Evolutionary conservation across 2,888 invertebrate species (phyloP), one percentile per base, ranked within the genome.

Genomic region (Gymnosoma rotundatum): DNA sequence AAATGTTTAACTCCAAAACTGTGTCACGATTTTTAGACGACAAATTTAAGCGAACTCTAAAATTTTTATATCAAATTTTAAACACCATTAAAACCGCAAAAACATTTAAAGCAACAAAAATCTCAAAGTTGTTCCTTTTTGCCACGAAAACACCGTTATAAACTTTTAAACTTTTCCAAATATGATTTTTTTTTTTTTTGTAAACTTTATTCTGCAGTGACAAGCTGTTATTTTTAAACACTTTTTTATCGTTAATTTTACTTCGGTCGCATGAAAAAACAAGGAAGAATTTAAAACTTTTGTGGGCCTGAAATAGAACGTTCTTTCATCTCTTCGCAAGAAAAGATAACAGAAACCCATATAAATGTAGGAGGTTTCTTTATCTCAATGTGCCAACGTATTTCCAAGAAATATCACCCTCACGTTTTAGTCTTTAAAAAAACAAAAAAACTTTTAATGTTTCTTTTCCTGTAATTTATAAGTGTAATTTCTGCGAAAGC

Each of bases 101-200:
- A 25, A 25, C 25, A 25, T 4, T 25, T 25, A 2, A 25, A 25
- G 25, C 14, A 72, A 78, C 69, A 70, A 61, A 38, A 45, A 7
- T 7, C 32, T n/a, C 25, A 54, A 73, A 69, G 69, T 45, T 74
- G 73, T 52, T 64, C 32, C 20, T 50, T 61, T 73, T 61, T 21
- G 7, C 64, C 48, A 66, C 54, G 25, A 56, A 50, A 48, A 75
- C 25, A 52, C 60, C 63, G 56, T 61, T 42, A 69, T 21, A 63
- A 83, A 73, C 52, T 80, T 64, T 58, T 42, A 72, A 83, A 83
- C 63, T 84, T 84, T 84, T 81, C 78, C 81, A 80, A 84, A 81
- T 84, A 80, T 81, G 32, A 69, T 69, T 74, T 78, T 69, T 58
- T 38, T 58, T 45, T 54, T 52, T 10, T n/a, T n/a, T n/a, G n/a